phyloP scores from a whole-genome alignment of 2,797 vertebrate species.

The Pseudochirops cupreus region DNA sequence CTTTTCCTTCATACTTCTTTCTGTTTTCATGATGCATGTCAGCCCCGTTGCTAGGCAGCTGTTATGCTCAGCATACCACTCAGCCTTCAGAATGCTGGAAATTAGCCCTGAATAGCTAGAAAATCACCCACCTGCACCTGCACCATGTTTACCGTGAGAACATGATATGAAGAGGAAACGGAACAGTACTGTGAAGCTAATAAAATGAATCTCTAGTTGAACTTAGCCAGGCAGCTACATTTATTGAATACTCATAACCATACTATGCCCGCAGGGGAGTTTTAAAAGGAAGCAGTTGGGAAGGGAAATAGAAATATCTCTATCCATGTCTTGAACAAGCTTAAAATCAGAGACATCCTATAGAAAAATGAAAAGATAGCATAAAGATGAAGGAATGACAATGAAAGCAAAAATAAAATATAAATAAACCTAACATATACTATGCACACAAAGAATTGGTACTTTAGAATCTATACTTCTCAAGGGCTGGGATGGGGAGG shows the following conservation, averaged over 20 bases:
- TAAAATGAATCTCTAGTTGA: neutral
- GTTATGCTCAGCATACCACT: constrained; percentile 25
- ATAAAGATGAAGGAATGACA: neutral
- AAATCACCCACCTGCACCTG: constrained; percentile 65
- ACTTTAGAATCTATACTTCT: neutral
- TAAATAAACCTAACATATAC: neutral
- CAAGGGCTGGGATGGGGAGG: neutral
- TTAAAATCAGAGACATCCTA: neutral
- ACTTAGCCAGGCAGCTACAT: rapidly evolving
- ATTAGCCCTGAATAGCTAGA: constrained; percentile 58
- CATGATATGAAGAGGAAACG: neutral
- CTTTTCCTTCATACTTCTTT: constrained; percentile 2
- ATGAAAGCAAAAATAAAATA: neutral
- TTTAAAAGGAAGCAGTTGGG: neutral
- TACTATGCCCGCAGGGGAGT: neutral
- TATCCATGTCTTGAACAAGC: neutral
- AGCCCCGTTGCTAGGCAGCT: constrained; percentile 74
- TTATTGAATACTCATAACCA: rapidly evolving
- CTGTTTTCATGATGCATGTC: constrained; percentile 14
- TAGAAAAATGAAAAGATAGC: neutral
- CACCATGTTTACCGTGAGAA: constrained; percentile 19
- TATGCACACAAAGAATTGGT: neutral
- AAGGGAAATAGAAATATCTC: neutral
- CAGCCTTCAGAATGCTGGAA: constrained; percentile 54
- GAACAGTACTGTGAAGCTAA: neutral